phyloP scores from a whole-genome alignment of 92 coral and sea anemone genomes.

The Parazoanthus darwini region DNA sequence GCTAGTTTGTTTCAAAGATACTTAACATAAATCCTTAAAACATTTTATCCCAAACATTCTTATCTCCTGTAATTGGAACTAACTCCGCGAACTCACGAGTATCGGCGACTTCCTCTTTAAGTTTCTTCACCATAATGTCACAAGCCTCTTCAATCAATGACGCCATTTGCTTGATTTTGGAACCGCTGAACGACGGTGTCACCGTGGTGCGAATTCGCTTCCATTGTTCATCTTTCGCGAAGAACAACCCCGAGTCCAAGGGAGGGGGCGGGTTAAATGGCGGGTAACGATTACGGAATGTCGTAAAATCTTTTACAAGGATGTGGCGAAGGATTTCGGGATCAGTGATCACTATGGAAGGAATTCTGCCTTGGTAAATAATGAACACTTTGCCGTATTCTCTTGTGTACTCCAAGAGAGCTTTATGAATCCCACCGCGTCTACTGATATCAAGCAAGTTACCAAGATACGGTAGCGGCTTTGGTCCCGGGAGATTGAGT shows the following conservation, averaged over 20 bases:
- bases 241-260: conserved; percentile 13
- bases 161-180: conserved; percentile 33
- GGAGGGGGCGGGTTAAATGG: conserved; percentile 26
- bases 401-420: conserved; percentile 33
- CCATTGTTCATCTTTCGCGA: conserved; percentile 30
- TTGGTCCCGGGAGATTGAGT: conserved; percentile 12
- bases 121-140: conserved; percentile 23
- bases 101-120: conserved; percentile 7
- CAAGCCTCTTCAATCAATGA: conserved; percentile 38
- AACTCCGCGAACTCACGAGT: conserved; percentile 9
- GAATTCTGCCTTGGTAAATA: conserved; percentile 30
- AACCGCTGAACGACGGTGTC: conserved; percentile 30
- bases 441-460: conserved; percentile 28
- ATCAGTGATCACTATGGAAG: conserved; percentile 26
- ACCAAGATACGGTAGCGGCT: conserved; percentile 19
- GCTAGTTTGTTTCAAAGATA: no score
- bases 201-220: conserved; percentile 27
- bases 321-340: conserved; percentile 19
- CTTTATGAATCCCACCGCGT: conserved; percentile 32
- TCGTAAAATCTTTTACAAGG: conserved; percentile 30
- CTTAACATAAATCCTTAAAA: background rate
- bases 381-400: conserved; percentile 20
- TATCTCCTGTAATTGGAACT: no score
- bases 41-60: background rate
- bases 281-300: conserved; percentile 16